These are phyloP conservation scores for Pterophyllum scalare DNA, from an alignment of 2,113 vertebrate species.

Conservation along the genomic window DNA sequence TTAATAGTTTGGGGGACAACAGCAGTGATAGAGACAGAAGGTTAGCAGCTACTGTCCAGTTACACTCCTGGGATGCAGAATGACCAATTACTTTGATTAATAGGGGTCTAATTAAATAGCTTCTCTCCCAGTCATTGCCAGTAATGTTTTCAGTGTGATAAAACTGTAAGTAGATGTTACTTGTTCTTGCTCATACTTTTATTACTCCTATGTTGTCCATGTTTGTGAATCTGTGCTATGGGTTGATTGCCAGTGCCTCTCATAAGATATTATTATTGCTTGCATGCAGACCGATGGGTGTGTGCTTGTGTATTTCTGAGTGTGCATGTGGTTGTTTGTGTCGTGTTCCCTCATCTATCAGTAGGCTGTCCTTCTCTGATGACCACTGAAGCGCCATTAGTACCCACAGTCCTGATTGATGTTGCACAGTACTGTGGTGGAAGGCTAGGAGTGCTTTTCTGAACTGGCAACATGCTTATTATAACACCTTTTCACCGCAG, in stretches of 20 bases:
- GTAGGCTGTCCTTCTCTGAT: conserved; percentile 67
- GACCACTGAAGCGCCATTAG: conserved; percentile 74
- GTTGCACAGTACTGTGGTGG: conserved; percentile 49
- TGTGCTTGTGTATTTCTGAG: conserved; percentile 45
- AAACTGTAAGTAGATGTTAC: conserved; percentile 34
- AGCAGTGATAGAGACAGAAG: conserved; percentile 43
- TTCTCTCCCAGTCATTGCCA: conserved; percentile 19
- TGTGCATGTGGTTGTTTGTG: conserved; percentile 46
- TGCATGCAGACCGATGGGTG: conserved; percentile 45
- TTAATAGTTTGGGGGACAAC: conserved; percentile 51
- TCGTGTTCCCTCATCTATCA: conserved; percentile 70
- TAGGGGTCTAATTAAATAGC: conserved; percentile 66
- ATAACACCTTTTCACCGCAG: conserved; percentile 42
- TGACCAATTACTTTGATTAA: conserved; percentile 74
- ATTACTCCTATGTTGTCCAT: conserved; percentile 40
- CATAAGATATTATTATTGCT: conserved; percentile 59
- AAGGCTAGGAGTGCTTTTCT: conserved; percentile 60
- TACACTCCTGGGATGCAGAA: conserved; percentile 56
- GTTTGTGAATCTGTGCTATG: conserved; percentile 36
- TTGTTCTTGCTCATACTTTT: conserved; percentile 29
- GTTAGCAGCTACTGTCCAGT: conserved; percentile 68
- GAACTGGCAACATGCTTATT: conserved; percentile 50
- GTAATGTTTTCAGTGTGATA: conserved; percentile 40
- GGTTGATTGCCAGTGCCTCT: conserved; percentile 38
- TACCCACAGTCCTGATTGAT: conserved; percentile 71